Percentiles rank a stretch among this genome's conserved stretches.
Evolutionary conservation across 2,113 vertebrate species (phyloP).

Genomic region (Anas platyrhynchos): DNA sequence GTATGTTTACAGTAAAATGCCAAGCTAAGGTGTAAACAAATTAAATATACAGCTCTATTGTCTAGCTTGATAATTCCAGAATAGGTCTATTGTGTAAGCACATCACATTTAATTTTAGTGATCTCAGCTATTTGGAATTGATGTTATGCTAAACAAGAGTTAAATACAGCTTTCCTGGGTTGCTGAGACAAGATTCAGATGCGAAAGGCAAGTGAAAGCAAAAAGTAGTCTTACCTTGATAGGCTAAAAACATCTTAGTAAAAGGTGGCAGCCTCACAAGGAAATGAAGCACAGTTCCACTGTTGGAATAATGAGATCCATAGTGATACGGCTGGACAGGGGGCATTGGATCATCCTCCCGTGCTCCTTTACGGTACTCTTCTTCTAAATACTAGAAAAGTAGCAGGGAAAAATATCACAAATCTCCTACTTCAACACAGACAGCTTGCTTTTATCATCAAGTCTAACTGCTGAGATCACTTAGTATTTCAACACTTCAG

Average conservation of each 20-base stretch:
- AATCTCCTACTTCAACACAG: neutral
- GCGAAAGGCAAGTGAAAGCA: neutral
- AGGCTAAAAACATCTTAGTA: slow-evolving; percentile 98
- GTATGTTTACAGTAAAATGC: too few relatives aligned
- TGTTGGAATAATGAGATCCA: slow-evolving; percentile 99
- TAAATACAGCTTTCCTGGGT: neutral
- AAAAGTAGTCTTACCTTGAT: slow-evolving; percentile 85
- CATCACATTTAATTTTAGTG: neutral
- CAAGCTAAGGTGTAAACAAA: neutral
- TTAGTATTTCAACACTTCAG: neutral
- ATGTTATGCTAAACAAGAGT: neutral
- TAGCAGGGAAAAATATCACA: neutral
- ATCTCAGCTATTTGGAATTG: neutral
- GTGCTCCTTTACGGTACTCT: slow-evolving; percentile 92
- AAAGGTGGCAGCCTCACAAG: slow-evolving; percentile 97
- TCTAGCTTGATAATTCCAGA: neutral
- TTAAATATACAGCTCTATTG: neutral
- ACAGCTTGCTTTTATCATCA: neutral
- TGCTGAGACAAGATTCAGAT: neutral
- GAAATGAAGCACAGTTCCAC: slow-evolving; percentile 97
- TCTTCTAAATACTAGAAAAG: slow-evolving; percentile 92
- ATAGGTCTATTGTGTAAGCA: neutral
- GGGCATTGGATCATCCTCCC: slow-evolving; percentile 98
- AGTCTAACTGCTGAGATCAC: neutral
- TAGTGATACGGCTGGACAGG: slow-evolving; percentile 98